Evolutionary conservation across 2,113 vertebrate species (phyloP).

Genomic region (Brevimyrus niger): DNA sequence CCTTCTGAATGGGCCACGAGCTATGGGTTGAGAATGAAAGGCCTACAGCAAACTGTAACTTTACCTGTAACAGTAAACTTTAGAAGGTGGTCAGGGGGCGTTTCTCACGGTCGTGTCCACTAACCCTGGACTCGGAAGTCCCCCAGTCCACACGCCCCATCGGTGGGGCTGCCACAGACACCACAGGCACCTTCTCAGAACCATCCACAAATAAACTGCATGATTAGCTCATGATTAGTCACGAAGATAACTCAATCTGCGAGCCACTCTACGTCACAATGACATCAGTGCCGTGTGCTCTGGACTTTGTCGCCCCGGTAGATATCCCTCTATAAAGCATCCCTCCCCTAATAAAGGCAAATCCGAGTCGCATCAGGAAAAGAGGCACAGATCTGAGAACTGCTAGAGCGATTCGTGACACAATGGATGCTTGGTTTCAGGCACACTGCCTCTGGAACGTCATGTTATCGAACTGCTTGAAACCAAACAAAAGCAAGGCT

Average conservation of each 20-base stretch:
- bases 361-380: not conserved
- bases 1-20: not conserved
- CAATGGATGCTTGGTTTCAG: not conserved
- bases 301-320: not conserved
- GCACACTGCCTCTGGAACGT: not conserved
- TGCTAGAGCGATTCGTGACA: not conserved
- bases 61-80: not conserved
- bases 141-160: not conserved
- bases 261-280: not conserved
- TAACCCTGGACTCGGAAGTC: not conserved
- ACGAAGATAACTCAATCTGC: not conserved
- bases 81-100: not conserved
- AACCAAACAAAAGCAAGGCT: not conserved
- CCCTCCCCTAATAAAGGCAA: not conserved
- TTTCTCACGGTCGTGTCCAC: not conserved
- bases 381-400: not conserved
- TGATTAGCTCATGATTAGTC: not conserved
- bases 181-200: not conserved
- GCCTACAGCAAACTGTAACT: not conserved
- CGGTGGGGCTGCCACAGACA: not conserved
- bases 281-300: not conserved
- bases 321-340: not conserved
- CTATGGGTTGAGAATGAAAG: not conserved
- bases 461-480: not conserved
- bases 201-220: not conserved